These are phyloP conservation scores for Sebastes variabilis DNA, from an alignment of 2,797 vertebrate species.

Conservation along the genomic window DNA sequence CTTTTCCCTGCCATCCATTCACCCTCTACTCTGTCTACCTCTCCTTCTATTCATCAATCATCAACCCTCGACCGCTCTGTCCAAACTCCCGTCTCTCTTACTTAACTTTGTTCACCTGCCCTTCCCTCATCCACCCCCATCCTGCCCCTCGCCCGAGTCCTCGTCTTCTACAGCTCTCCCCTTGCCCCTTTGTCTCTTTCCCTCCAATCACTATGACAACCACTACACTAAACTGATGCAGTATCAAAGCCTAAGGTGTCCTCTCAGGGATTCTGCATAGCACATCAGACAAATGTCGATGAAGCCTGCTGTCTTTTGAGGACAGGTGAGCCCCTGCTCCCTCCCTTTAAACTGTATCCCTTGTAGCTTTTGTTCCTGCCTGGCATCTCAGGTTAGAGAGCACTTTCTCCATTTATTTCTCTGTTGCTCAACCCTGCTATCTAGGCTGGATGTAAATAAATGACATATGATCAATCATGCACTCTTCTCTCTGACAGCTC, in stretches of 20 bases:
- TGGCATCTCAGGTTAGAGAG: conserved; percentile 30
- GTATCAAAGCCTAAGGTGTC: conserved; percentile 58
- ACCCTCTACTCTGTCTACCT: neutral
- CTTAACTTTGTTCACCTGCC: conserved; percentile 16
- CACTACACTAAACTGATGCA: conserved; percentile 47
- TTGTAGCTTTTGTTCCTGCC: conserved; percentile 35
- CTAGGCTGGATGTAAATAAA: conserved; percentile 43
- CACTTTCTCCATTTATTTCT: conserved; percentile 46
- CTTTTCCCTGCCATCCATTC: neutral
- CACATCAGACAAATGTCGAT: conserved; percentile 65
- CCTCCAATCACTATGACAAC: conserved; percentile 43
- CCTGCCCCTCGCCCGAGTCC: neutral
- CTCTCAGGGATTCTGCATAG: conserved; percentile 46
- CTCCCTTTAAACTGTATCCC: conserved; percentile 31
- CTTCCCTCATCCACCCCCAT: neutral
- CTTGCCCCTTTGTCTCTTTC: neutral
- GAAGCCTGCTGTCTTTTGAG: conserved; percentile 59
- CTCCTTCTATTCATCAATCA: conserved; percentile 11
- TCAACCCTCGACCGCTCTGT: neutral
- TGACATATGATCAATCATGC: conserved; percentile 59
- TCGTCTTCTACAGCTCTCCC: conserved; percentile 21
- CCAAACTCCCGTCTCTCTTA: neutral
- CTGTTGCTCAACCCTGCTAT: conserved; percentile 33
- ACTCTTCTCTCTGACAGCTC: conserved; percentile 39
- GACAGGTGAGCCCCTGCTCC: conserved; percentile 55